Evolutionary conservation across 2,797 vertebrate species (phyloP).

Genomic region (Myiothlypis chrysogaster): DNA sequence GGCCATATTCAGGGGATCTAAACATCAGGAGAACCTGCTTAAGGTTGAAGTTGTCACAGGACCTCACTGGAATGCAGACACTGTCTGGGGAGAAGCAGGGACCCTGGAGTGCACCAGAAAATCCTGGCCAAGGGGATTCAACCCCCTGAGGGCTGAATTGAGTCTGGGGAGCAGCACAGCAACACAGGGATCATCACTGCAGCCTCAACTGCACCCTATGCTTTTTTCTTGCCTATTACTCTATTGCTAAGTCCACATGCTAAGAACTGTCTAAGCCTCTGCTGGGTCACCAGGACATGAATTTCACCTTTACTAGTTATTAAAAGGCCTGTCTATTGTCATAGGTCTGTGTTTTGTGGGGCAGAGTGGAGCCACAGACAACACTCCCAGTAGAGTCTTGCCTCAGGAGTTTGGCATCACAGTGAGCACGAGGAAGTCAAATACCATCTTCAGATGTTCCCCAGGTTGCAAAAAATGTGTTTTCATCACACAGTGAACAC

Average conservation of each 20-base stretch:
- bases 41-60: not conserved
- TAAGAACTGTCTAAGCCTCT: not conserved
- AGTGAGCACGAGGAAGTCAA: not conserved
- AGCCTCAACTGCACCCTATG: not conserved
- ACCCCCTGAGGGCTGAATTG: not conserved
- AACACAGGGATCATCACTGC: not conserved
- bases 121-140: not conserved
- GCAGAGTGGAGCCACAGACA: not conserved
- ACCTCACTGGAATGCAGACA: not conserved
- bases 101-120: not conserved
- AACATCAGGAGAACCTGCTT: not conserved
- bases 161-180: not conserved
- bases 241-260: not conserved
- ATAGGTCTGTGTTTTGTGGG: not conserved
- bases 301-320: not conserved
- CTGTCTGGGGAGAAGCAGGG: not conserved
- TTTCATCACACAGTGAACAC: not conserved
- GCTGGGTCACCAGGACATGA: not conserved
- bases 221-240: not conserved
- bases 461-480: not conserved
- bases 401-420: accelerated
- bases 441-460: not conserved
- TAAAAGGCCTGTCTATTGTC: not conserved
- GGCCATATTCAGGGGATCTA: not conserved
- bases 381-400: not conserved